Evolutionary conservation across 2,797 vertebrate species (phyloP).

Genomic region (Mionectes olivaceus): DNA sequence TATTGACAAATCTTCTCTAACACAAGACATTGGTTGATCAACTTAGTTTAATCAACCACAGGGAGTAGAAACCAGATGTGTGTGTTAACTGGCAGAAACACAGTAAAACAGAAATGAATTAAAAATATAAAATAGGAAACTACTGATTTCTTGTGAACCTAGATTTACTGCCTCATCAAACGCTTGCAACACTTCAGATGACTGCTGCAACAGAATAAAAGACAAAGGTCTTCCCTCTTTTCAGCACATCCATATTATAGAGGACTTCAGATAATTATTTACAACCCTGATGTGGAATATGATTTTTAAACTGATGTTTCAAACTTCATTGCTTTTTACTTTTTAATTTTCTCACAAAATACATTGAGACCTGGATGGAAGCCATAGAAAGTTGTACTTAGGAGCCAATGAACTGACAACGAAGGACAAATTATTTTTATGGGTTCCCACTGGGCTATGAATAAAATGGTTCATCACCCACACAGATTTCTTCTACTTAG

Average conservation of each 20-base stretch:
- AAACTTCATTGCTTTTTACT: conserved; percentile 14
- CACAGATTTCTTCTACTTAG: conserved; percentile 14
- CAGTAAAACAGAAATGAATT: not conserved
- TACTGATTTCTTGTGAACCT: not conserved
- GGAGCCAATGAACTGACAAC: conserved; percentile 4
- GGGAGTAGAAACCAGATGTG: not conserved
- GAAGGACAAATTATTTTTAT: conserved; percentile 43
- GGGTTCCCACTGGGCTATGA: conserved; percentile 19
- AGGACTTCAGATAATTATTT: not conserved
- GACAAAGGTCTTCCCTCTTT: not conserved
- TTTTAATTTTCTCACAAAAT: conserved; percentile 29
- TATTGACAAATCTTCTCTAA: not conserved
- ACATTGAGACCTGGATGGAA: not conserved
- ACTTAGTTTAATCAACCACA: fast-evolving
- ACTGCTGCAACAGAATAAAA: not conserved
- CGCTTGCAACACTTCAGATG: not conserved
- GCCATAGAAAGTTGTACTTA: not conserved
- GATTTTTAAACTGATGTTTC: conserved; percentile 33
- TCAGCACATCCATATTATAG: not conserved
- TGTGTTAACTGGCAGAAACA: not conserved
- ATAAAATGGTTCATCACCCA: conserved; percentile 50
- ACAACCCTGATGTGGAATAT: not conserved
- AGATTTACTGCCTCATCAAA: not conserved
- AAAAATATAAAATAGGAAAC: not conserved
- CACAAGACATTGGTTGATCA: not conserved